A percentile compares a stretch with the other conserved stretches of the same genome.
Evolutionary conservation across 2,113 vertebrate species (phyloP).

Genomic region (Ceyx margarethae): DNA sequence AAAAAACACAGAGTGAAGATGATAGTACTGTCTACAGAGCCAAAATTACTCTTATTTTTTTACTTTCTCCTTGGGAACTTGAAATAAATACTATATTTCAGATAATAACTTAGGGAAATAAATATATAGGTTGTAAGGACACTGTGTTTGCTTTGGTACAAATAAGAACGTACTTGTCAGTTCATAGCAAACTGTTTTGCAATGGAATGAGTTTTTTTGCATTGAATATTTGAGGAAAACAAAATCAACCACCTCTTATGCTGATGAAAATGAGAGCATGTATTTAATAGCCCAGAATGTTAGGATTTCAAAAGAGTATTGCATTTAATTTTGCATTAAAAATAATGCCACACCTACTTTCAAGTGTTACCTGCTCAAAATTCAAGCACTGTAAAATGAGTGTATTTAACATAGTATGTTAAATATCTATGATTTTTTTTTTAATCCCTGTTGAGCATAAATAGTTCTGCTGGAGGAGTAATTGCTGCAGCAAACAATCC

Average conservation of each 20-base stretch:
- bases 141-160: background rate
- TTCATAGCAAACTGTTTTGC: background rate
- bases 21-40: background rate
- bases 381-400: background rate
- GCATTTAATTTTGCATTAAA: background rate
- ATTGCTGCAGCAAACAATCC: background rate
- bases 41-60: background rate
- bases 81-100: background rate
- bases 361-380: background rate
- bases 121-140: background rate
- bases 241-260: background rate
- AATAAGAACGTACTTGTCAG: background rate
- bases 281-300: background rate
- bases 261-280: background rate
- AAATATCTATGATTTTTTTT: background rate
- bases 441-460: background rate
- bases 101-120: background rate
- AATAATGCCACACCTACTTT: background rate
- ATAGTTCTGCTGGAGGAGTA: background rate
- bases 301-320: background rate
- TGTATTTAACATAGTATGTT: background rate
- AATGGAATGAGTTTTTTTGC: background rate
- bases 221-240: background rate
- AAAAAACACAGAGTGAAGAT: background rate
- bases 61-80: background rate